Percentiles rank a stretch among this genome's conserved stretches.
Evolutionary conservation across 2,113 vertebrate species (phyloP).

Genomic region (Hippocampus abdominalis): DNA sequence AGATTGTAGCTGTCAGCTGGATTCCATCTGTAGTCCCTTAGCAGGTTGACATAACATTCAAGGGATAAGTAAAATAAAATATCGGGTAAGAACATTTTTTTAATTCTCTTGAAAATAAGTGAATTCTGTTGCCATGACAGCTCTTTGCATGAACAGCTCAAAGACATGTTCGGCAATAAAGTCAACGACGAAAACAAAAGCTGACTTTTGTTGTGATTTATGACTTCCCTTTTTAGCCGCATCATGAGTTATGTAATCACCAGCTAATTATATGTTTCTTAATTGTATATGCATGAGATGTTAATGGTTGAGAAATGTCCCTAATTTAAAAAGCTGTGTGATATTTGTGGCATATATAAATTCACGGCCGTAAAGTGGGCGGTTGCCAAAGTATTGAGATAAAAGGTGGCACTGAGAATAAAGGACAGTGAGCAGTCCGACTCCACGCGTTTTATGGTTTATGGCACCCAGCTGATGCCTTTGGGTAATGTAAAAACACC

Average conservation of each 20-base stretch:
- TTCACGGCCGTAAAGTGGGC: too few relatives aligned
- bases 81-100: too few relatives aligned
- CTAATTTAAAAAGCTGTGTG: constrained; percentile 49
- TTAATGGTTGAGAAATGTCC: constrained; percentile 56
- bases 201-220: constrained; percentile 21
- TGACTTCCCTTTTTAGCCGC: constrained; percentile 30
- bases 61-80: too few relatives aligned
- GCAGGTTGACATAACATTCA: too few relatives aligned
- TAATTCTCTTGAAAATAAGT: background rate
- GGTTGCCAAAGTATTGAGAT: too few relatives aligned
- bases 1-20: too few relatives aligned
- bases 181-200: constrained; percentile 9
- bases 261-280: constrained; percentile 42
- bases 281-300: constrained; percentile 63
- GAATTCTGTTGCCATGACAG: background rate
- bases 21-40: too few relatives aligned
- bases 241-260: constrained; percentile 43
- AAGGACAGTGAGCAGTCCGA: too few relatives aligned
- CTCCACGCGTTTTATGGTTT: too few relatives aligned
- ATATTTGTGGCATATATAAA: too few relatives aligned
- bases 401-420: too few relatives aligned
- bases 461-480: constrained; percentile 44
- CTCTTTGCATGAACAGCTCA: background rate
- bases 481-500: background rate
- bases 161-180: background rate